Evolutionary conservation across 2,113 vertebrate species (phyloP).

Genomic region (Thunnus thynnus): DNA sequence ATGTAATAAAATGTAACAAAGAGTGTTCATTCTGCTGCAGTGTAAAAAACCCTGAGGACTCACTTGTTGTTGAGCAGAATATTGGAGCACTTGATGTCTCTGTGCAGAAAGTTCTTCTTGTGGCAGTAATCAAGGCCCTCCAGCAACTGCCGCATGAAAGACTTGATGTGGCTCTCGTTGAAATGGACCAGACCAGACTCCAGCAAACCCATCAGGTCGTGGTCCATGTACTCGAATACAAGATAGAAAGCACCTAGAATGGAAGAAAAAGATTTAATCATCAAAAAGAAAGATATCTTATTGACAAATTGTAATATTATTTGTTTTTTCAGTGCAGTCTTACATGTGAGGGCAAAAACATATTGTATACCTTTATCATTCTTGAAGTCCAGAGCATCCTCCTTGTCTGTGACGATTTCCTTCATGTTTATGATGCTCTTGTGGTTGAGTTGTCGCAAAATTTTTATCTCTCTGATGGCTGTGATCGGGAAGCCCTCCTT

Average conservation of each 20-base stretch:
- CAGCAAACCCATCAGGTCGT: constrained; percentile 97
- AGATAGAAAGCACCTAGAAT: constrained; percentile 94
- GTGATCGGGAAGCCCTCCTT: constrained; percentile 99
- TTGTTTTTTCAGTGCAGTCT: neutral
- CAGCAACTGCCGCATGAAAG: constrained; percentile 98
- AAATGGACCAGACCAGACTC: constrained; percentile 98
- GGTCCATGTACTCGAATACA: constrained; percentile 99
- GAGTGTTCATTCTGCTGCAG: neutral
- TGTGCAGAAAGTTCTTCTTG: constrained; percentile 98
- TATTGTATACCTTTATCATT: constrained; percentile 92
- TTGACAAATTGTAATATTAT: neutral
- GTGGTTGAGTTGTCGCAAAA: constrained; percentile 96
- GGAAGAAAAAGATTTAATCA: neutral
- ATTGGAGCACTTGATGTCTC: constrained; percentile 99
- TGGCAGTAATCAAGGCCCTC: constrained; percentile 99
- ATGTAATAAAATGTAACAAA: neutral
- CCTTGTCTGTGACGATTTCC: constrained; percentile 99
- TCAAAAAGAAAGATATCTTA: neutral
- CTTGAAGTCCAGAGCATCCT: constrained; percentile 98
- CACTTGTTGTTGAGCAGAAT: constrained; percentile 98
- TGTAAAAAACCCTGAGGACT: neutral
- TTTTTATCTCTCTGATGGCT: constrained; percentile 98
- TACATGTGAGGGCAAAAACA: neutral
- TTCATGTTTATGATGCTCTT: constrained; percentile 99
- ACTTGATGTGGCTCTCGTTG: constrained; percentile 98